Base-by-base conservation (phyloP, 2,888 invertebrate genomes). In the Melieria crassipennis region DNA sequence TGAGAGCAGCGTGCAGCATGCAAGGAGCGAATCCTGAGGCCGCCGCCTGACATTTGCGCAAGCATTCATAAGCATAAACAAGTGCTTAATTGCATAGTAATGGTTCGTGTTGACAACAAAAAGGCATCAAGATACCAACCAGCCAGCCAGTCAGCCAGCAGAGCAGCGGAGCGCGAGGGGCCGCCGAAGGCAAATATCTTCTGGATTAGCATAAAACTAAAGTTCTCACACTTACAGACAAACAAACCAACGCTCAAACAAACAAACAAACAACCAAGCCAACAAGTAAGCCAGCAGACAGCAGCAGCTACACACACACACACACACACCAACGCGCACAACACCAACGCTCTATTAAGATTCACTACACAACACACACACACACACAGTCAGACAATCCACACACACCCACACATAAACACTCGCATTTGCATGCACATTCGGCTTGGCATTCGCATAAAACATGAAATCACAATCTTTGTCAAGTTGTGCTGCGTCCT, bases 81-180 rank as follows among this genome's bases (percentile, higher is more conserved):
- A 79, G 77, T 75, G 78, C 79, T 80, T 80, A 80, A 80, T 80
- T 78, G 80, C 79, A 77, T 77, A 76, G 78, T 80, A 79, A 79
- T 79, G 76, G 78, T 69, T 77, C 70, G 75, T 80, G 79, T 80
- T 80, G 80, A 80, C 80, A 80, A 77, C 78, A 76, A 79, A 80
- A 79, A 78, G 77, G 79, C 79, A 78, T 79, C 77, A 75, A 72
- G 71, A 73, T 73, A 75, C 69, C 30, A 30, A 30, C 30, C 30
- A 30, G 30, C 30, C 30, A 2, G 30, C 30, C 1, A 30, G 30
- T 2, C 30, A 30, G 30, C 30, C 2, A 30, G 30, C 30, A 30
- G 30, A 30, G 30, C 30, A 30, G 30, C 30, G 3, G 30, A 30
- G 30, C 30, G 30, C 30, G 30, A 30, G 2, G 30, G 30, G 30